A percentile compares a stretch with the other conserved stretches of the same genome.
Evolutionary conservation across 2,113 vertebrate genomes (phyloP).

Genomic region (Varanus komodoensis): DNA sequence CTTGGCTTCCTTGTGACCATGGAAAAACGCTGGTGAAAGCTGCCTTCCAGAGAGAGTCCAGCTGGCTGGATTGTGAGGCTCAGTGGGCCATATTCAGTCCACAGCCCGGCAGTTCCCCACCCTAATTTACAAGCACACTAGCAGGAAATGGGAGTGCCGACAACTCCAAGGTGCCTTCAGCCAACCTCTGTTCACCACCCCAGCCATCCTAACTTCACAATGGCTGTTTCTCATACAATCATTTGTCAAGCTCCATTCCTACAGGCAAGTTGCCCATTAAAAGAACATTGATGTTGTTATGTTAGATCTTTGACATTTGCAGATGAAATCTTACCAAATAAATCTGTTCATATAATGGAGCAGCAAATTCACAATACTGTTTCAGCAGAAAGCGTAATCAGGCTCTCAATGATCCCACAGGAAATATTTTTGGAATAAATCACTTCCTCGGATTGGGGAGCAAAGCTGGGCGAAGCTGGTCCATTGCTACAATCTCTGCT

Average conservation of each 20-base stretch:
- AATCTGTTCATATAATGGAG: not conserved
- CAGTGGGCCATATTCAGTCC: too few species aligned
- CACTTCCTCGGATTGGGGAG: not conserved
- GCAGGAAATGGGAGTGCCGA: not conserved
- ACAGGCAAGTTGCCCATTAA: not conserved
- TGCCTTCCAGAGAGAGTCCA: too few species aligned
- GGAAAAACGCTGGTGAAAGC: too few species aligned
- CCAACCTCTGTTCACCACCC: not conserved
- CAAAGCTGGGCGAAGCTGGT: too few species aligned
- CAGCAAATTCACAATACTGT: not conserved
- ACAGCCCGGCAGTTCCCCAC: too few species aligned
- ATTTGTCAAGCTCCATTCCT: not conserved
- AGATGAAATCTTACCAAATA: not conserved
- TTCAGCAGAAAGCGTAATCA: not conserved
- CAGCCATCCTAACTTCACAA: not conserved
- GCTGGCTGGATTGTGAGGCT: too few species aligned
- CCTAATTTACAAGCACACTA: too few species aligned
- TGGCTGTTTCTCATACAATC: not conserved
- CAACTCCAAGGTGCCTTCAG: not conserved
- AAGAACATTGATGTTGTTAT: not conserved
- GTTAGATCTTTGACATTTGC: not conserved
- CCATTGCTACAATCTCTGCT: not conserved
- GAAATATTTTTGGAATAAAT: not conserved
- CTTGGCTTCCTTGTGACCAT: too few species aligned
- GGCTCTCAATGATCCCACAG: not conserved